Conservation (phyloP, 2,888 invertebrate genomes). For the Lysandra bellargus region DNA sequence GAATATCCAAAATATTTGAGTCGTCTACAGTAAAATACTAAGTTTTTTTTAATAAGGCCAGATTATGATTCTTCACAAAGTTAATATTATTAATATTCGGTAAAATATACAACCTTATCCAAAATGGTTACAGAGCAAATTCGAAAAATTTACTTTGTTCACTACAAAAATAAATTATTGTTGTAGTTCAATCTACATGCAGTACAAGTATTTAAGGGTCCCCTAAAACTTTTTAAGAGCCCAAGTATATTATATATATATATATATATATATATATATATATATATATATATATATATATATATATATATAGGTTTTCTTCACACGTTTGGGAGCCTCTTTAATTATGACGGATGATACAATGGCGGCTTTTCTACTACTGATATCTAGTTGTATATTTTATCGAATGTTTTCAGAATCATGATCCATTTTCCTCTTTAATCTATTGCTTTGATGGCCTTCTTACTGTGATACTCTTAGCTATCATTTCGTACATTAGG, state of each 20-base stretch:
- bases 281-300: too few relatives aligned
- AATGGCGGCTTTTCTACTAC: background rate
- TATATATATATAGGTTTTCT: too few relatives aligned
- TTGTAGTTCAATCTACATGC: background rate
- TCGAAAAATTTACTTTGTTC: too few relatives aligned
- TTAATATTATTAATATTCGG: background rate
- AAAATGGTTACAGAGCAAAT: too few relatives aligned
- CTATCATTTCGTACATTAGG: slow-evolving; percentile 15
- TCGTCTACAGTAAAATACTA: slow-evolving; percentile 11
- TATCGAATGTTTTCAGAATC: background rate
- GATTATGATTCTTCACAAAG: background rate
- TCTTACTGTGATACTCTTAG: slow-evolving; percentile 26
- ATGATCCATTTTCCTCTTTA: background rate
- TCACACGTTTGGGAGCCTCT: background rate
- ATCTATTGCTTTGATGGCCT: slow-evolving; percentile 1
- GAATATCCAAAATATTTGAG: slow-evolving; percentile 19
- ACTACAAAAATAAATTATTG: background rate
- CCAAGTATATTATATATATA: too few relatives aligned
- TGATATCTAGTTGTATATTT: background rate
- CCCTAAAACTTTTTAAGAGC: too few relatives aligned
- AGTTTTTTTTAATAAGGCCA: slow-evolving; percentile 24
- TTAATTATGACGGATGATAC: background rate
- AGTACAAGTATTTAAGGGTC: background rate
- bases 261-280: too few relatives aligned
- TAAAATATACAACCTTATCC: background rate